Evolutionary conservation across 2,888 invertebrate genomes (phyloP).

Genomic region (Brachyptera risi): DNA sequence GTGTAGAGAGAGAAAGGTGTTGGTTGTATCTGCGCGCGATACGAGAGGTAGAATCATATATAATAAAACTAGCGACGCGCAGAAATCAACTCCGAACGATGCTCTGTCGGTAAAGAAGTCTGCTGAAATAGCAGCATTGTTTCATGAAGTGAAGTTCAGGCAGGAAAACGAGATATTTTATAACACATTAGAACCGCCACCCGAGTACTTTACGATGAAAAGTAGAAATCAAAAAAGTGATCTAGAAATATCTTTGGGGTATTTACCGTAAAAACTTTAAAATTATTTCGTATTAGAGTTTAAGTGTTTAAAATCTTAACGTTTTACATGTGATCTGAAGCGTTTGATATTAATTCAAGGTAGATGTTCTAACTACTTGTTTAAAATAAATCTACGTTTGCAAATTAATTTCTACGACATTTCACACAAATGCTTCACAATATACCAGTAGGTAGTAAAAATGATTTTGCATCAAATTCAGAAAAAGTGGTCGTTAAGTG

Average conservation of each 20-base stretch:
- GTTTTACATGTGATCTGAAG: too few species aligned
- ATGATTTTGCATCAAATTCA: too few species aligned
- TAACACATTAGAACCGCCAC: conserved; percentile 29
- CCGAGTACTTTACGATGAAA: conserved; percentile 24
- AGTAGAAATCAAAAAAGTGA: conserved; percentile 22
- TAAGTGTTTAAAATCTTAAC: too few species aligned
- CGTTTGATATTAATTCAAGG: too few species aligned
- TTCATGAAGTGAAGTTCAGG: conserved; percentile 57
- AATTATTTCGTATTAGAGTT: too few species aligned
- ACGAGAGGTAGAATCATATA: conserved; percentile 48
- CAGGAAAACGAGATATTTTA: conserved; percentile 34
- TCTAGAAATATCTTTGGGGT: conserved; percentile 33
- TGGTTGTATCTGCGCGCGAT: conserved; percentile 49
- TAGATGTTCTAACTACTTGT: too few species aligned
- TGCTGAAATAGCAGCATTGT: conserved; percentile 82
- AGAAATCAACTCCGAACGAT: conserved; percentile 44
- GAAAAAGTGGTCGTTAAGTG: too few species aligned
- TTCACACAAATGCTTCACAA: too few species aligned
- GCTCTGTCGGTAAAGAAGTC: conserved; percentile 83
- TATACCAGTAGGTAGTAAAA: too few species aligned
- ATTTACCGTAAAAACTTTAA: conserved; percentile 33
- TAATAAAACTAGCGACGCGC: conserved; percentile 33
- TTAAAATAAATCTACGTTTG: too few species aligned
- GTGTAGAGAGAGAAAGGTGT: conserved; percentile 40
- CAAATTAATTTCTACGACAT: too few species aligned